These are phyloP conservation scores for Eulemur albifrons DNA, from an alignment of 2,797 vertebrate genomes.

Conservation along the genomic window DNA sequence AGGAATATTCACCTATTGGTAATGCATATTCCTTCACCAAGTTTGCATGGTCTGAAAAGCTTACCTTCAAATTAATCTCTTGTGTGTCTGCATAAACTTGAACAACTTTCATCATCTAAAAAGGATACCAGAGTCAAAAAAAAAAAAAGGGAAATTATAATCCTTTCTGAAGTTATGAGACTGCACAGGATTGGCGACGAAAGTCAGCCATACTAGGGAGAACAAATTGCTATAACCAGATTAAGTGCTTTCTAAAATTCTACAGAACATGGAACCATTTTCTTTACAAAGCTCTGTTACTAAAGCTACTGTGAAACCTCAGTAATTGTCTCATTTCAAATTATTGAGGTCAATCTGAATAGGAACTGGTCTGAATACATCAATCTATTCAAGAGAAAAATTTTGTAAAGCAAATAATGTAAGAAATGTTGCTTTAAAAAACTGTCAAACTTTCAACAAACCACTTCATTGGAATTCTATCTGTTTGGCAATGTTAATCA, in stretches of 20 bases:
- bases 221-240: constrained; percentile 81
- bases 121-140: constrained; percentile 98
- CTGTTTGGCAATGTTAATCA: constrained; percentile 4
- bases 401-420: constrained; percentile 6
- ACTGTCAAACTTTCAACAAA: constrained; percentile 1
- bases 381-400: constrained; percentile 45
- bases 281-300: constrained; percentile 72
- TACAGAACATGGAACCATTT: constrained; percentile 75
- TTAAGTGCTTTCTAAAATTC: constrained; percentile 79
- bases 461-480: constrained; percentile 36
- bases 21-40: constrained; percentile 89
- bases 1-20: constrained; percentile 89
- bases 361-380: constrained; percentile 22
- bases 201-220: constrained; percentile 84
- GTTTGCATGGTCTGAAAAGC: constrained; percentile 91
- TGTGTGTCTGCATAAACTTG: constrained; percentile 99
- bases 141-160: constrained; percentile 92
- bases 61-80: constrained; percentile 99
- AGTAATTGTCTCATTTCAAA: constrained; percentile 44
- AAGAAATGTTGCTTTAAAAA: constrained; percentile 39
- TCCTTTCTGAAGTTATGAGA: constrained; percentile 87
- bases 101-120: constrained; percentile 99
- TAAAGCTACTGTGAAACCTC: constrained; percentile 55
- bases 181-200: constrained; percentile 85
- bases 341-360: constrained; percentile 17